Evolutionary conservation across 1,140 invertebrate species (phyloP).

Genomic region (Microplitis mediator): DNA sequence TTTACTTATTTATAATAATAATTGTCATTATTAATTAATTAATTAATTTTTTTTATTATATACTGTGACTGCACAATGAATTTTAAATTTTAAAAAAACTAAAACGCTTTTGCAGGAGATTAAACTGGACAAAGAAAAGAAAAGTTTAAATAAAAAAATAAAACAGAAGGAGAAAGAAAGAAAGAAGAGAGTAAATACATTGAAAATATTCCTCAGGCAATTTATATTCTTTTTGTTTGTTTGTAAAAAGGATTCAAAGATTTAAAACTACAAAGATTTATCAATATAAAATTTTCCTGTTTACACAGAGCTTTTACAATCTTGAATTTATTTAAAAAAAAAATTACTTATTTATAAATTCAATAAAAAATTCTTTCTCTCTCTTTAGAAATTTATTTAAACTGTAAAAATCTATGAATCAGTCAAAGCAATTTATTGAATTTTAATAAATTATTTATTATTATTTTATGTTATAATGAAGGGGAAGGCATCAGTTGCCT

Average conservation of each 20-base stretch:
- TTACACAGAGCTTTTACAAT: background rate
- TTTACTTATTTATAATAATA: background rate
- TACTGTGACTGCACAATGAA: background rate
- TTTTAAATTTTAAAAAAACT: background rate
- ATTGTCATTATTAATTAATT: no score
- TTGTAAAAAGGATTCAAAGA: background rate
- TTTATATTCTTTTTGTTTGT: background rate
- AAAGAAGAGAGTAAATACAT: background rate
- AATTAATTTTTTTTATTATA: background rate
- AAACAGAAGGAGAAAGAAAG: background rate
- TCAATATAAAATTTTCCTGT: background rate
- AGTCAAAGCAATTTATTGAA: background rate
- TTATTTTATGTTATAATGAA: background rate
- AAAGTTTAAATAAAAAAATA: no score
- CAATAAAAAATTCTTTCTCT: slow-evolving; percentile 5
- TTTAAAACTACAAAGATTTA: background rate
- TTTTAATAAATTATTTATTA: background rate
- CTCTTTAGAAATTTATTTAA: no score
- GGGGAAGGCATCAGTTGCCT: no score
- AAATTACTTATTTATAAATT: slow-evolving; percentile 19
- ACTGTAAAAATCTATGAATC: no score
- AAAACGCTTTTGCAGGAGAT: background rate
- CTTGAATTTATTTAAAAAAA: background rate
- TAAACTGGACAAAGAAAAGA: background rate
- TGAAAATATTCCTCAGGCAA: background rate